phyloP scores from a whole-genome alignment of 2,888 invertebrate species.

The Dynastes grantii region DNA sequence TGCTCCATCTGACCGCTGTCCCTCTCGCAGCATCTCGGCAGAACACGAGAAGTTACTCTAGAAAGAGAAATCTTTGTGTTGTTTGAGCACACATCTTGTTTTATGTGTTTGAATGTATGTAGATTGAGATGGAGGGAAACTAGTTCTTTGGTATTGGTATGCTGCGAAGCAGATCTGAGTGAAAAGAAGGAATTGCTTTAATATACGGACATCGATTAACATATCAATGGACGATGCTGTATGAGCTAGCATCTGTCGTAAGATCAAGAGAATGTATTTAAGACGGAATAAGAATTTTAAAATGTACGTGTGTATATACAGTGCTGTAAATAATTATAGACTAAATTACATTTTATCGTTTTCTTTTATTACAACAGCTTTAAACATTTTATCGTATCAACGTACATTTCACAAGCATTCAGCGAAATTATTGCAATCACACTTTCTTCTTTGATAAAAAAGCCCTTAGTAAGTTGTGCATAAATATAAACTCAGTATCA shows the following conservation, averaged over 20 bases:
- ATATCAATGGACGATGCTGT: constrained; percentile 2
- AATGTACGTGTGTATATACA: no score
- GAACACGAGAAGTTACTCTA: constrained; percentile 22
- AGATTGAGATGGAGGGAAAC: constrained; percentile 5
- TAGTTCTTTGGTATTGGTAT: neutral
- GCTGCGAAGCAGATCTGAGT: neutral
- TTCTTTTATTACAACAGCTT: no score
- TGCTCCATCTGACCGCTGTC: constrained; percentile 36
- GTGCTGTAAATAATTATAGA: no score
- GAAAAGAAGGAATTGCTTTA: constrained; percentile 15
- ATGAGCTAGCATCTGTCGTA: constrained; percentile 16
- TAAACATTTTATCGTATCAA: no score
- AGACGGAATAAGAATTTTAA: neutral
- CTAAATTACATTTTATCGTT: no score
- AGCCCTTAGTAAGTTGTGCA: no score
- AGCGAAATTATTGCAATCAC: no score
- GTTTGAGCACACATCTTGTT: neutral
- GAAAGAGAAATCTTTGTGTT: constrained; percentile 14
- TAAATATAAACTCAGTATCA: no score
- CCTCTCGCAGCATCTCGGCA: constrained; percentile 32
- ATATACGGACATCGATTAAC: constrained; percentile 19
- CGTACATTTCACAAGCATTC: no score
- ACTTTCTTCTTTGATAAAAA: no score
- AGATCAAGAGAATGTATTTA: neutral
- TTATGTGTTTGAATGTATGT: neutral